Conservation (phyloP, 2,797 vertebrate species). For the Euthynnus affinis region DNA sequence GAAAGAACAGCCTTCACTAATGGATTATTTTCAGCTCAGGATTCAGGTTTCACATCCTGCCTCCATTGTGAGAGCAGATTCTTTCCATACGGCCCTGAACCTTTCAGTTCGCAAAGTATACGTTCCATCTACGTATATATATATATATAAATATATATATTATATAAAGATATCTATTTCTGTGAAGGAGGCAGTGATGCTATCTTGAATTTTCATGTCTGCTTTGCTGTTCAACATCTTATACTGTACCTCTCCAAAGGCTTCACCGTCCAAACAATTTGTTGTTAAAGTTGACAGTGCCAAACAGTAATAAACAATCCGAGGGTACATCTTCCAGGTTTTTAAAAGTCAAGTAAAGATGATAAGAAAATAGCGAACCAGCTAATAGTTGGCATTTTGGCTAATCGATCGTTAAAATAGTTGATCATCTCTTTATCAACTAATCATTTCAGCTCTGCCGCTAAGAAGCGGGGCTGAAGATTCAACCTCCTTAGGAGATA, state of each 20-base stretch:
- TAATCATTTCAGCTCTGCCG: neutral
- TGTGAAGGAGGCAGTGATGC: conserved; percentile 10
- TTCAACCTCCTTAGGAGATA: neutral
- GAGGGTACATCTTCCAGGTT: too few species aligned
- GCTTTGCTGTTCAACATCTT: conserved; percentile 1
- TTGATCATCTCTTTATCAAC: too few species aligned
- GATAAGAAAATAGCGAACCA: too few species aligned
- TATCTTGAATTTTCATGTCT: neutral
- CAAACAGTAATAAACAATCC: too few species aligned
- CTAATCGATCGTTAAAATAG: too few species aligned
- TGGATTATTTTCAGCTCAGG: conserved; percentile 74
- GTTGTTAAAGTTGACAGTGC: neutral
- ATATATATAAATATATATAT: too few species aligned
- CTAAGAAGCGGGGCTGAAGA: neutral
- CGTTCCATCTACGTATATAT: conserved; percentile 3
- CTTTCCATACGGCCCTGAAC: conserved; percentile 30
- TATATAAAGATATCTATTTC: conserved; percentile 38
- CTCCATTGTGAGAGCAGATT: conserved; percentile 34
- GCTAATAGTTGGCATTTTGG: too few species aligned
- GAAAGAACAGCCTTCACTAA: conserved; percentile 75
- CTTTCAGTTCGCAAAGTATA: conserved; percentile 6
- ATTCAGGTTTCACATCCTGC: conserved; percentile 62
- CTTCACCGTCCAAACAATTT: neutral
- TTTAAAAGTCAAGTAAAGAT: too few species aligned
- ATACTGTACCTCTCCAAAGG: neutral